A percentile compares a stretch with the other conserved stretches of the same genome.
Evolutionary conservation across 2,797 vertebrate genomes (phyloP).

Genomic region (Cossypha polioptera): DNA sequence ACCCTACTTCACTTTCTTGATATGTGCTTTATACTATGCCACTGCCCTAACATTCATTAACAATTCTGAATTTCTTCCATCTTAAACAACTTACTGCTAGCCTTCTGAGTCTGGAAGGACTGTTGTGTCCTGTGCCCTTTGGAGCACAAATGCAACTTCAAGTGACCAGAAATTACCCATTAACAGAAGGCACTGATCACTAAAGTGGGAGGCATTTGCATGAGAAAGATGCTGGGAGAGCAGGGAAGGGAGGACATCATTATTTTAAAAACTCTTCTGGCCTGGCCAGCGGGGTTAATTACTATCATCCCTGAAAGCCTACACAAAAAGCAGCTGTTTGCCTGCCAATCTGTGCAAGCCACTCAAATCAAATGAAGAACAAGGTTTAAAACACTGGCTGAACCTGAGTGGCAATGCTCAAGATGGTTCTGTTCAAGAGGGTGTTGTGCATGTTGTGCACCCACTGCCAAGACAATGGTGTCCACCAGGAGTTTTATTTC

Average conservation of each 20-base stretch:
- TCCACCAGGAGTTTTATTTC: not conserved
- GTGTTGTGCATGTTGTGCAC: fast-evolving
- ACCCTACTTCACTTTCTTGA: not conserved
- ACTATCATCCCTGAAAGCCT: not conserved
- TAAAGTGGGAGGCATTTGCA: not conserved
- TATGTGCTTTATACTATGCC: not conserved
- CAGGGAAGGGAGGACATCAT: not conserved
- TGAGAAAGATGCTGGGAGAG: not conserved
- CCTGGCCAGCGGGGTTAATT: not conserved
- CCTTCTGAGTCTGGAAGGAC: not conserved
- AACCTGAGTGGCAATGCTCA: fast-evolving
- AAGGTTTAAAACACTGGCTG: not conserved
- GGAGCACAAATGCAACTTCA: not conserved
- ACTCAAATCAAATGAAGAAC: not conserved
- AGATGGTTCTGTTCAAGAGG: not conserved
- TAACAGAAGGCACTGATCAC: not conserved
- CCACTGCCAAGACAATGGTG: not conserved
- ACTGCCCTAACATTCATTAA: not conserved
- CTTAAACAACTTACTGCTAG: not conserved
- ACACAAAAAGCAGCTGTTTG: not conserved
- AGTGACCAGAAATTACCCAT: not conserved
- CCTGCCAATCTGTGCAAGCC: not conserved
- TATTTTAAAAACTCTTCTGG: not conserved
- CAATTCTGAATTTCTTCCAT: not conserved
- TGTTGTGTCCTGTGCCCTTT: not conserved